phyloP scores from a whole-genome alignment of 2,888 invertebrate genomes.

The Aleiodes leptofemur region DNA sequence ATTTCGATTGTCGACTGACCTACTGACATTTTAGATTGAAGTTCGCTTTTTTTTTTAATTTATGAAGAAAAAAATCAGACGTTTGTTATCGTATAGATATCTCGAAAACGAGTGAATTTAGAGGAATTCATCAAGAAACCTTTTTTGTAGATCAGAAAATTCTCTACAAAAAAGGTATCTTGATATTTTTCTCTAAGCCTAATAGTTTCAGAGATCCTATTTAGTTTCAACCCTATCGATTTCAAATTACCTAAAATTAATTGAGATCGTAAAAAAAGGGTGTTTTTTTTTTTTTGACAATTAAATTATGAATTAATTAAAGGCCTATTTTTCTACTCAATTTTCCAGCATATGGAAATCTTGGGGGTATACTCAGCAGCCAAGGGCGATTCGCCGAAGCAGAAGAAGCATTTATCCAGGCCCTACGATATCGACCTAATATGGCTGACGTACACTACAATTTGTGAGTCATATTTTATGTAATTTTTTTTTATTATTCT shows the following conservation, averaged over 20 bases:
- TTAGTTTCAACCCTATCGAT: too few relatives aligned
- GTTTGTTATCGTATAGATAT: too few relatives aligned
- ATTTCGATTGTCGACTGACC: too few relatives aligned
- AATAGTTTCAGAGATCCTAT: too few relatives aligned
- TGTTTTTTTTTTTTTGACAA: constrained; percentile 5
- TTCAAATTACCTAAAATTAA: too few relatives aligned
- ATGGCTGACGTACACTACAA: constrained; percentile 99
- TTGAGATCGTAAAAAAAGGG: too few relatives aligned
- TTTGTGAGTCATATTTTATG: constrained; percentile 84
- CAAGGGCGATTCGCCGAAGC: constrained; percentile 92
- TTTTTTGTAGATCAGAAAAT: not conserved
- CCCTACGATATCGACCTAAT: constrained; percentile 92
- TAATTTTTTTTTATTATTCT: not conserved
- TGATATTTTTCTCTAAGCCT: constrained; percentile 1
- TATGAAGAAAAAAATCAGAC: too few relatives aligned
- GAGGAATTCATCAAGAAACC: not conserved
- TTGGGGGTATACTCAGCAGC: constrained; percentile 95
- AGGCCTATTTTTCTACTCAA: constrained; percentile 28
- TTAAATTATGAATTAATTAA: not conserved
- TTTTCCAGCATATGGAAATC: constrained; percentile 93
- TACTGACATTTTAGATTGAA: too few relatives aligned
- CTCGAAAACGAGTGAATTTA: too few relatives aligned
- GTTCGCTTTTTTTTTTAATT: too few relatives aligned
- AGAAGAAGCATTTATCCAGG: constrained; percentile 92
- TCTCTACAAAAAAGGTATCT: not conserved